Conservation (phyloP, 2,113 vertebrate species). For the Carassius gibelio region DNA sequence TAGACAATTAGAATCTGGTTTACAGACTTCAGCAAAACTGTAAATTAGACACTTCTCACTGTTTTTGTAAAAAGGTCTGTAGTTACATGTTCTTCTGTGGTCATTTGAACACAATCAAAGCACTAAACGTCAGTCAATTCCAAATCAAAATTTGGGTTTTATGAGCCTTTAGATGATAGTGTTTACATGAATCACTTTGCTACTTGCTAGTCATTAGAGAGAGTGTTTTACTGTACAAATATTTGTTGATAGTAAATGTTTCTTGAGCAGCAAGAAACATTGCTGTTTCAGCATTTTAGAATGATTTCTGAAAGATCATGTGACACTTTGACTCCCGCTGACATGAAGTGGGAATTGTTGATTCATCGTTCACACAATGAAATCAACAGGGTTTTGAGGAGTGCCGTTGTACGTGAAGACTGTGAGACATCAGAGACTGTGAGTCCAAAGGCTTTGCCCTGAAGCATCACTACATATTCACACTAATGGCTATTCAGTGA, state of each 20-base stretch:
- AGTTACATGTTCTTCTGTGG: background rate
- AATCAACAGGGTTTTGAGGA: background rate
- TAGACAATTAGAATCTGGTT: background rate
- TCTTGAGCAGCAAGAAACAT: background rate
- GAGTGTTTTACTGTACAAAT: background rate
- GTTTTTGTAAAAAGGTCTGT: background rate
- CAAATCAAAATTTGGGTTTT: background rate
- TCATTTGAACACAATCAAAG: background rate
- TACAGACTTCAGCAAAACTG: background rate
- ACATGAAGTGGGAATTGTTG: background rate
- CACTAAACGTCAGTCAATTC: background rate
- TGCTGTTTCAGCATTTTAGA: background rate
- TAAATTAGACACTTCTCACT: background rate
- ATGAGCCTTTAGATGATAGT: background rate
- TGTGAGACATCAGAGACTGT: background rate
- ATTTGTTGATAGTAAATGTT: too few species aligned
- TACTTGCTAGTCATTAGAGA: background rate
- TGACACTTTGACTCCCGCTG: background rate
- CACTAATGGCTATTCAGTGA: constrained; percentile 7
- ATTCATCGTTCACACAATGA: background rate
- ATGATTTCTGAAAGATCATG: background rate
- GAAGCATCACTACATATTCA: background rate
- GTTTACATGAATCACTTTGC: background rate
- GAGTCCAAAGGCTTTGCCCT: constrained; percentile 22
- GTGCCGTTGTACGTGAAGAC: background rate